phyloP scores from a whole-genome alignment of 2,113 vertebrate genomes.

The Donacobius atricapilla region DNA sequence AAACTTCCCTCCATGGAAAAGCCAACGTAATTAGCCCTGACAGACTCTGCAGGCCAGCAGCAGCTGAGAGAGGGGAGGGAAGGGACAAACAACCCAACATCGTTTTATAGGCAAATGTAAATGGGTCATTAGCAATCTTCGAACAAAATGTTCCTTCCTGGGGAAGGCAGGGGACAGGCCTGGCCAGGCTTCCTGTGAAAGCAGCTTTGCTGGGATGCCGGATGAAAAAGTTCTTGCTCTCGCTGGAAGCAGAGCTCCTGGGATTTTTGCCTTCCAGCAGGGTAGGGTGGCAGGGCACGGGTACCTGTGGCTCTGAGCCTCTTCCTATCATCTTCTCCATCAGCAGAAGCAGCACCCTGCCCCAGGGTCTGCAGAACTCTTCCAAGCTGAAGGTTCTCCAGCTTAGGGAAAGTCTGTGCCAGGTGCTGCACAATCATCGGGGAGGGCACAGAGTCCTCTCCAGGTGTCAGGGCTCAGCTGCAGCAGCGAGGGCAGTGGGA shows the following conservation, averaged over 20 bases:
- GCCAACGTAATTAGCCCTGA: background rate
- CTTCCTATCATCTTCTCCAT: background rate
- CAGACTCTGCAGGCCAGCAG: background rate
- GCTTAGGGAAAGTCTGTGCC: background rate
- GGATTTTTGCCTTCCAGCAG: background rate
- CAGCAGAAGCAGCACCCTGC: background rate
- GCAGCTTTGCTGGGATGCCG: background rate
- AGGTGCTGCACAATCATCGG: background rate
- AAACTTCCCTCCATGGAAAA: background rate
- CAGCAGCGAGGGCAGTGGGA: background rate
- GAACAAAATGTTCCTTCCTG: slow-evolving; percentile 41
- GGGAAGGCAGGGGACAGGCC: background rate
- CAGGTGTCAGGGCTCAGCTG: background rate
- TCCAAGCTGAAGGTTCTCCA: background rate
- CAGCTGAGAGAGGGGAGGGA: background rate
- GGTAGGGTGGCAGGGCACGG: background rate
- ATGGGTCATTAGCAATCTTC: background rate
- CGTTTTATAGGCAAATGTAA: background rate
- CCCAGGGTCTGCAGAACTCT: background rate
- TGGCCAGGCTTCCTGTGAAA: background rate
- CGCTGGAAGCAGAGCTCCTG: rapidly evolving
- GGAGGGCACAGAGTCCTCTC: background rate
- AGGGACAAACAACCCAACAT: background rate
- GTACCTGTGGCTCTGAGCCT: background rate
- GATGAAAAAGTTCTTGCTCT: background rate